These are phyloP conservation scores for Mythimna lalbum DNA, from an alignment of 2,888 invertebrate genomes.

Conservation along the genomic window DNA sequence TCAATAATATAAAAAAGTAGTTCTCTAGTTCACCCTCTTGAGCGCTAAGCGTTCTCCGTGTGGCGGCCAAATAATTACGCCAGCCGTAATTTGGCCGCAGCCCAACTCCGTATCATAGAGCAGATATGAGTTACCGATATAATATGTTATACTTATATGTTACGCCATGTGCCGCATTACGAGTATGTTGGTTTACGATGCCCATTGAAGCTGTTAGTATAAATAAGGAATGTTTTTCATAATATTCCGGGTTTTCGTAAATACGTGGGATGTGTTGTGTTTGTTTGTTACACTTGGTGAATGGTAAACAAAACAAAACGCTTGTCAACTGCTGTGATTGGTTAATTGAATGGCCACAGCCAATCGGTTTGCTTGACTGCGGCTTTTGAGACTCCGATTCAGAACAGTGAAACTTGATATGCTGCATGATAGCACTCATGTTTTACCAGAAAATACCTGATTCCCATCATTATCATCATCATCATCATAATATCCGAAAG, in stretches of 20 bases:
- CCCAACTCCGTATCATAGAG: slow-evolving; percentile 57
- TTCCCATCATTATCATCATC: no score
- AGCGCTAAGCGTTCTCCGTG: slow-evolving; percentile 34
- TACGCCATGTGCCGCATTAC: slow-evolving; percentile 46
- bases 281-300: not conserved
- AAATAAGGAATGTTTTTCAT: slow-evolving; percentile 24
- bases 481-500: no score
- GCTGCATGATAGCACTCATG: no score
- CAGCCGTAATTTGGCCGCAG: slow-evolving; percentile 52
- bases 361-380: not conserved
- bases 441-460: no score
- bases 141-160: slow-evolving; percentile 23
- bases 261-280: not conserved
- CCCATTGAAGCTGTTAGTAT: slow-evolving; percentile 32
- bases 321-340: not conserved
- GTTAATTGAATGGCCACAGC: not conserved
- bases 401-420: no score
- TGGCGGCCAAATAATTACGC: slow-evolving; percentile 49
- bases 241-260: slow-evolving; percentile 28
- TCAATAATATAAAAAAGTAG: not conserved
- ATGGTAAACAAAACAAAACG: not conserved
- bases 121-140: slow-evolving; percentile 52
- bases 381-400: no score
- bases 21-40: slow-evolving; percentile 20
- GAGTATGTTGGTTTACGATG: slow-evolving; percentile 42